phyloP scores from a whole-genome alignment of 2,797 vertebrate genomes.

The Squalus acanthias region DNA sequence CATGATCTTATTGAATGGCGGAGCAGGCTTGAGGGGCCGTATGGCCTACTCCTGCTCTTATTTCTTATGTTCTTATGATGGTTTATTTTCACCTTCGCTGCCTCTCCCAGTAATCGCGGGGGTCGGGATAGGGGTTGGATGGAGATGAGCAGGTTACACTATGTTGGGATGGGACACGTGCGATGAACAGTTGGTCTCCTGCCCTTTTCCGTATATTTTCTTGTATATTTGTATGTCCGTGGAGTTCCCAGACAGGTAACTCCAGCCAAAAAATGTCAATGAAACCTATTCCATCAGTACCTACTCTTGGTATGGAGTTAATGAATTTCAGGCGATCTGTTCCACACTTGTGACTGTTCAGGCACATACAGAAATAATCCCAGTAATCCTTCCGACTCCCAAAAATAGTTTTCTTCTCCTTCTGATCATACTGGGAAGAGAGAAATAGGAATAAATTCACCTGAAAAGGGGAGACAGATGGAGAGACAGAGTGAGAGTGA shows the following conservation, averaged over 20 bases:
- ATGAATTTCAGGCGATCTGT: slow-evolving; percentile 46
- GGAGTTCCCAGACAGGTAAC: background rate
- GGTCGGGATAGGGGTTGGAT: background rate
- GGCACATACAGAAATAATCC: slow-evolving; percentile 56
- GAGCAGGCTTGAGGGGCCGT: no score
- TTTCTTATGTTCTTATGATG: background rate
- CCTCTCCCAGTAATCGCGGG: background rate
- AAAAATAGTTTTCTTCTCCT: slow-evolving; percentile 58
- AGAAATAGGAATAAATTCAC: background rate
- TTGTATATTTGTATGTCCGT: background rate
- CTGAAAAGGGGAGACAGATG: background rate
- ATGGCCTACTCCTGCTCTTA: no score
- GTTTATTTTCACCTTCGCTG: background rate
- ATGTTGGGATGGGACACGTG: no score
- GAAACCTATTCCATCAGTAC: background rate
- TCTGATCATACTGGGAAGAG: slow-evolving; percentile 58
- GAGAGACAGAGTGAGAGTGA: background rate
- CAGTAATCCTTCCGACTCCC: slow-evolving; percentile 59
- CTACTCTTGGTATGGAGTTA: slow-evolving; percentile 54
- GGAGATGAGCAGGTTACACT: background rate
- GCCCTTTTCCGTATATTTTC: rapidly evolving
- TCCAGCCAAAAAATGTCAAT: background rate
- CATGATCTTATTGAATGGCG: no score
- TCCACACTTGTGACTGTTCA: slow-evolving; percentile 44
- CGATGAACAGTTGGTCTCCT: background rate